Evolutionary conservation across 1,140 invertebrate species (phyloP), one percentile per base, ranked within the genome.

Genomic region (Tribolium castaneum): DNA sequence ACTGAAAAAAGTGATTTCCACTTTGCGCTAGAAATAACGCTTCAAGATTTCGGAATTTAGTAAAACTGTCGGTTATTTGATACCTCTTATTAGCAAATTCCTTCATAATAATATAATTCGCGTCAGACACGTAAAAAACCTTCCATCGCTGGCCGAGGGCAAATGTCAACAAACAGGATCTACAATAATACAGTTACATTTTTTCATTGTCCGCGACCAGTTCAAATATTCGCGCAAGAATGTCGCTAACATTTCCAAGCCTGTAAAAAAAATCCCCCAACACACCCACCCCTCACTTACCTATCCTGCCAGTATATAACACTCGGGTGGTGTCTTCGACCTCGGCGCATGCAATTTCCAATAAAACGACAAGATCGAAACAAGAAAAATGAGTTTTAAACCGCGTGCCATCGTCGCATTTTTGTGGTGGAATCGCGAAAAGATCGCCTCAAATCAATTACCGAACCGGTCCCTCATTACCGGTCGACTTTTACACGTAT

Each of bases 81-180:
- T 45, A 45, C 39, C 7, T 0, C 39, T 45, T 45, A 45, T 30
- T 30, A 30, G 6, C 7, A 45, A 45, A 45, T 45, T 45, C 39
- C 39, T 45, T n/a, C 25, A 30, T 30, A 19, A 19, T 56, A 19
- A 19, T 16, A 16, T 12, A 59, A 59, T 59, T 22, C 19, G 54
- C 54, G 12, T 22, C 12, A 16, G 16, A 56, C 25, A 30, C 25
- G 25, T 30, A 30, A 56, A 19, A 59, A 25, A 12, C 54, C 54
- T 22, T 59, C 54, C 16, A 59, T 52, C 51, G 51, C 51, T 59
- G 19, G 19, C 54, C 59, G 59, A 66, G 59, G 59, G 59, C 59
- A 66, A 66, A 66, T 66, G 59, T 66, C 59, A 66, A 35, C 59
- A 35, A 66, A 66, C 59, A 66, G 59, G 59, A 66, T 66, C 59